Percentiles rank a stretch among this genome's conserved stretches.
These are phyloP conservation scores for Amblyteles armatorius DNA, from an alignment of 2,888 invertebrate species.

Conservation along the genomic window DNA sequence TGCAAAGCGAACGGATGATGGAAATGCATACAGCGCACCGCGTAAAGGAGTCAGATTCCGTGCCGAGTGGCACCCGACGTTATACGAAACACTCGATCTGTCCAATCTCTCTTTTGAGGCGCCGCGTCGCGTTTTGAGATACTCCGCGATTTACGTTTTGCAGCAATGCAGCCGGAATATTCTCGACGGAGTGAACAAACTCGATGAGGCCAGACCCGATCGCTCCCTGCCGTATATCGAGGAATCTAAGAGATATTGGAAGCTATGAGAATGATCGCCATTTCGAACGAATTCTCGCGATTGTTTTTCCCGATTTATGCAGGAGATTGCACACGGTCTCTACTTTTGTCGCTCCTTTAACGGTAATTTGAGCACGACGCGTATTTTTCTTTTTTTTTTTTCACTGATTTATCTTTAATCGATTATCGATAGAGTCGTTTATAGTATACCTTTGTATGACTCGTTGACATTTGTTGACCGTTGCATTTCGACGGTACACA, in stretches of 20 bases:
- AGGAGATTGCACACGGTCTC: too few species aligned
- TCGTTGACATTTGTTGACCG: too few species aligned
- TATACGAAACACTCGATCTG: conserved; percentile 35
- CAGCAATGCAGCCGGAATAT: background rate
- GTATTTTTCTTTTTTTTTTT: too few species aligned
- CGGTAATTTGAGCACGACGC: too few species aligned
- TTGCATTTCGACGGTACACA: too few species aligned
- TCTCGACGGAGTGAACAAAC: background rate
- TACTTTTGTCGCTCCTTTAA: background rate
- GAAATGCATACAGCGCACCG: too few species aligned
- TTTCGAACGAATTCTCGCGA: background rate
- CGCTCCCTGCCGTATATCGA: background rate
- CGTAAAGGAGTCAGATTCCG: conserved; percentile 12
- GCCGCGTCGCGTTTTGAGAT: background rate
- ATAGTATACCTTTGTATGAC: too few species aligned
- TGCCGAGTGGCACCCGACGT: conserved; percentile 3
- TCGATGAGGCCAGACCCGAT: background rate
- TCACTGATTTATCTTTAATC: too few species aligned
- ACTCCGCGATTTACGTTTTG: background rate
- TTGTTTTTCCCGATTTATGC: background rate
- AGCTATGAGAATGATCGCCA: background rate
- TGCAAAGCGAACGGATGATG: too few species aligned
- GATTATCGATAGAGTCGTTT: too few species aligned
- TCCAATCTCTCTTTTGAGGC: conserved; percentile 18
- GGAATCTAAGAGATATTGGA: background rate